Evolutionary conservation across 2,797 vertebrate species (phyloP), one percentile per base, ranked within the genome.

Genomic region (Artibeus lituratus): DNA sequence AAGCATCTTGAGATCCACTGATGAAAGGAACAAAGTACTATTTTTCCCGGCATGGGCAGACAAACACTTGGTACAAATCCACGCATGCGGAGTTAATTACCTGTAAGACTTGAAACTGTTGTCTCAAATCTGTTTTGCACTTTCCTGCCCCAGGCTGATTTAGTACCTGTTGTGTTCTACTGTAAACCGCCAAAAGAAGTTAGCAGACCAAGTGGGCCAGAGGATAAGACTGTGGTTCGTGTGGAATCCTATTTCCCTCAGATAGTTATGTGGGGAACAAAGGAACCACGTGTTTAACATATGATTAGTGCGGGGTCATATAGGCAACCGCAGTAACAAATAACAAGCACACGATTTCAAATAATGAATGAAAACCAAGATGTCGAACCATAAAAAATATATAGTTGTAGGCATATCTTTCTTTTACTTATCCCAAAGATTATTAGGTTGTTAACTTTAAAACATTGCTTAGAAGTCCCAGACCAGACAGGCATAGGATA

Each of bases 111-210:
- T 90, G 57, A 96, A 98, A 97, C 91, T 86, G 47, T 87, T 97
- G 53, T 0, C 0, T 87, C 90, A 87, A 96, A 84, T 96, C 72
- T 95, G 76, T 98, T 98, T 97, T 97, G 92, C 85, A 92, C n/a
- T 97, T 84, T 53, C n/a, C 91, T 94, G 93, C 95, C 96, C 83
- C 59, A 51, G 72, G 95, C 39, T 69, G n/a, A 39, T 10, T 10
- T 2, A 94, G 37, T 53, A 91, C 51, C 97, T 97, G 96, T 98
- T 92, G 92, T 67, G 90, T 97, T 96, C 97, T 96, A 73, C 42
- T 78, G 49, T 94, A 96, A 96, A 37, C 92, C 96, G 80, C 87
- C 76, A 49, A 51, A 73, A 93, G 70, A 57, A 96, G 18, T 73
- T 69, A 95, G 37, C 37, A 85, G 14, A 94, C 59, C 81, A 94